Evolutionary conservation across 1,140 invertebrate genomes (phyloP).

Genomic region (Berghia stephanieae): DNA sequence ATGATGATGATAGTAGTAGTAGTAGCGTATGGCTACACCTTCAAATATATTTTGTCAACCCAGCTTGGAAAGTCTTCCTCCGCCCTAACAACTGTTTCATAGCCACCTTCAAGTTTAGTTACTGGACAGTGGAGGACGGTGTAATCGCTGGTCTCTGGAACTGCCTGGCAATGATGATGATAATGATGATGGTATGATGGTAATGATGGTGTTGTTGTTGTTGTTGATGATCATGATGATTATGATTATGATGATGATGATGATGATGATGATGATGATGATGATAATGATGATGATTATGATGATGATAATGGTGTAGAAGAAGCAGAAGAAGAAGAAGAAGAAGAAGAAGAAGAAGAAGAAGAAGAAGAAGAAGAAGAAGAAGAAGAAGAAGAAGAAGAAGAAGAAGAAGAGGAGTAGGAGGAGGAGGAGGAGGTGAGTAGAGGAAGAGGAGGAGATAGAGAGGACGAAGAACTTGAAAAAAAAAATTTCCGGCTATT

Average conservation of each 20-base stretch:
- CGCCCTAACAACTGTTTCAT: too few relatives aligned
- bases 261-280: neutral
- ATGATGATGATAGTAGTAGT: too few relatives aligned
- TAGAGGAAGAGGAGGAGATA: neutral
- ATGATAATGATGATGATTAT: constrained; percentile 7
- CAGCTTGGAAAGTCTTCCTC: too few relatives aligned
- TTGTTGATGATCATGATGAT: too few relatives aligned
- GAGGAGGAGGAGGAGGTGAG: neutral
- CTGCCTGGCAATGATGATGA: neutral
- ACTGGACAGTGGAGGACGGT: too few relatives aligned
- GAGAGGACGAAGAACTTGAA: neutral
- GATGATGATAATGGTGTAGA: constrained; percentile 10
- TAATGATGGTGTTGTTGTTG: too few relatives aligned
- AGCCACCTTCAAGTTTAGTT: too few relatives aligned
- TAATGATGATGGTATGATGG: too few relatives aligned
- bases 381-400: constrained; percentile 21
- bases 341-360: neutral
- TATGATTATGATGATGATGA: neutral
- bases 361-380: constrained; percentile 20
- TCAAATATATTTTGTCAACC: too few relatives aligned
- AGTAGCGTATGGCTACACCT: too few relatives aligned
- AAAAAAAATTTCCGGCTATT: neutral
- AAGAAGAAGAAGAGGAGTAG: constrained; percentile 4
- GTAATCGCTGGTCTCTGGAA: too few relatives aligned
- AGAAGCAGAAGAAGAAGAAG: constrained; percentile 17